Percentiles rank a stretch among this genome's conserved stretches.
These are phyloP conservation scores for Corbicula japonica DNA, from an alignment of 2,888 invertebrate genomes.

Conservation along the genomic window DNA sequence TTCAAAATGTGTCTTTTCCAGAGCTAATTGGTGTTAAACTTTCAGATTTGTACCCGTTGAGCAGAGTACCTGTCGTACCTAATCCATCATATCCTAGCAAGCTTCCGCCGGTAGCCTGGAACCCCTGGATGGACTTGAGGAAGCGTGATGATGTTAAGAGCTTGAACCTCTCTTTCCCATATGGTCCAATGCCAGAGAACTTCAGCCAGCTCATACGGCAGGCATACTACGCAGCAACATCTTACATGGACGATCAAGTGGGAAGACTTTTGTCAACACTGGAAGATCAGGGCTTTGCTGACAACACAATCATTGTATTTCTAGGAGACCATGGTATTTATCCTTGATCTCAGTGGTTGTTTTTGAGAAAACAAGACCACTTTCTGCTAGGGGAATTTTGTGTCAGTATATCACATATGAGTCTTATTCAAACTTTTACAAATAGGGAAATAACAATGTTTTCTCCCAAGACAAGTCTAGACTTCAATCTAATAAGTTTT, in stretches of 20 bases:
- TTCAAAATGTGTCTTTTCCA: too few species aligned
- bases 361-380: too few species aligned
- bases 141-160: constrained; percentile 91
- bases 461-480: too few species aligned
- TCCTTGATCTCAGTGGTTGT: too few species aligned
- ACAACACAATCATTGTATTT: constrained; percentile 91
- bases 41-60: constrained; percentile 90
- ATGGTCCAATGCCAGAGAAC: constrained; percentile 91
- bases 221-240: constrained; percentile 93
- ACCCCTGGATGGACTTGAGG: constrained; percentile 94
- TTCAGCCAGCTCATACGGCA: constrained; percentile 90
- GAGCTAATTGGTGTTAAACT: too few species aligned
- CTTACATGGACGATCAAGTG: constrained; percentile 93
- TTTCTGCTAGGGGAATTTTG: too few species aligned
- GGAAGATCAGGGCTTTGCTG: constrained; percentile 86
- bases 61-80: constrained; percentile 89
- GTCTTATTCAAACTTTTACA: too few species aligned
- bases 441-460: too few species aligned
- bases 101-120: constrained; percentile 94
- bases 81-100: constrained; percentile 89
- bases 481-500: too few species aligned
- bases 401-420: too few species aligned
- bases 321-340: constrained; percentile 94
- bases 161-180: constrained; percentile 93
- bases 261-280: constrained; percentile 90